Percentiles rank a stretch among this genome's conserved stretches.
phyloP scores from a whole-genome alignment of 2,888 invertebrate genomes.

The Linnaemya tessellans region DNA sequence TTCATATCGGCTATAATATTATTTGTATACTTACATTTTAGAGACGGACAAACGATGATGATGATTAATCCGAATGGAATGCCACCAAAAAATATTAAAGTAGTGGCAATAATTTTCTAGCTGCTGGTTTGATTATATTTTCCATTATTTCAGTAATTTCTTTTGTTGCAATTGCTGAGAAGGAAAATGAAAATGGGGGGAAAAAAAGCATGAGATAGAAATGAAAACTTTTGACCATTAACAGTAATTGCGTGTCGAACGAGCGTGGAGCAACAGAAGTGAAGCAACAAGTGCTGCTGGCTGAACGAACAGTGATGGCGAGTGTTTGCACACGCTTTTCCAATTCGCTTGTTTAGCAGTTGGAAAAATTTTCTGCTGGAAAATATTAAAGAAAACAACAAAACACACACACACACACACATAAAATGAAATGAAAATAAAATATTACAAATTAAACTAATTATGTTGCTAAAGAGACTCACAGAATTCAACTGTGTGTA shows the following conservation, averaged over 20 bases:
- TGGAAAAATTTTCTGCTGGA: slow-evolving; percentile 36
- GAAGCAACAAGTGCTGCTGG: slow-evolving; percentile 53
- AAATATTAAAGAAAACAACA: slow-evolving; percentile 21
- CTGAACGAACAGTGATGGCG: slow-evolving; percentile 2
- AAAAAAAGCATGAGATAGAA: slow-evolving; percentile 31
- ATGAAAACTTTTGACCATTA: slow-evolving; percentile 68
- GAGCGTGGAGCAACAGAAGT: slow-evolving; percentile 20
- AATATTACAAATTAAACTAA: slow-evolving; percentile 43
- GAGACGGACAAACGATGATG: slow-evolving; percentile 24
- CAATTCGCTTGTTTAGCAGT: slow-evolving; percentile 17
- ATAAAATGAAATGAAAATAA: slow-evolving; percentile 12
- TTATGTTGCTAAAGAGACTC: slow-evolving; percentile 41
- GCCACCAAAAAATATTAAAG: slow-evolving; percentile 41
- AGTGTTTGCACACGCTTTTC: slow-evolving; percentile 45
- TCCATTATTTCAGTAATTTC: slow-evolving; percentile 28
- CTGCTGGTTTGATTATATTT: slow-evolving; percentile 20
- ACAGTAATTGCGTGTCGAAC: slow-evolving; percentile 63
- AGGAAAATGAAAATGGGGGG: slow-evolving; percentile 24
- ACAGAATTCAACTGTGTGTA: slow-evolving; percentile 25
- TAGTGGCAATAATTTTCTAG: slow-evolving; percentile 32
- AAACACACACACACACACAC: neutral
- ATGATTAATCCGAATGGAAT: slow-evolving; percentile 47
- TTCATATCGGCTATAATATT: slow-evolving; percentile 62
- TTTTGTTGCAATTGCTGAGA: slow-evolving; percentile 22
- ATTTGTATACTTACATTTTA: neutral